These are phyloP conservation scores for Sminthopsis crassicaudata DNA, from an alignment of 2,113 vertebrate species.

Conservation along the genomic window DNA sequence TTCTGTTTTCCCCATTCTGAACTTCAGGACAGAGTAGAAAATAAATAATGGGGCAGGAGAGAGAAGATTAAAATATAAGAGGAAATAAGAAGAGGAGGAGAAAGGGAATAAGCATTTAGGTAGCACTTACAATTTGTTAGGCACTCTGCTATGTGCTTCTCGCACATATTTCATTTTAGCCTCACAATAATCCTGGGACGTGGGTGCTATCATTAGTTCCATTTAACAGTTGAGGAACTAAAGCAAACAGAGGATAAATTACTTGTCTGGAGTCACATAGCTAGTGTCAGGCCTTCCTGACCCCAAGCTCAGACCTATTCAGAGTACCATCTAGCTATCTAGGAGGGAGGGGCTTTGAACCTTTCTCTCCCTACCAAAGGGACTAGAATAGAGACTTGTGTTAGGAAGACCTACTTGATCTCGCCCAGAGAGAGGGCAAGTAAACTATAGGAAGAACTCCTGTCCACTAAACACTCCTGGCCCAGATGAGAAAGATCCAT, in stretches of 20 bases:
- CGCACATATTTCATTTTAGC: not conserved
- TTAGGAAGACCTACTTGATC: not conserved
- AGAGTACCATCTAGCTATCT: not conserved
- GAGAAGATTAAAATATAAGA: not conserved
- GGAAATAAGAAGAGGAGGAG: not conserved
- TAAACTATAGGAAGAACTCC: not conserved
- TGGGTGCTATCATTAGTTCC: not conserved
- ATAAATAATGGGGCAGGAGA: not conserved
- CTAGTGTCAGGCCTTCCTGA: not conserved
- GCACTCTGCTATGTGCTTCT: not conserved
- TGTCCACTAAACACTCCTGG: not conserved
- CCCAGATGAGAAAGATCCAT: not conserved
- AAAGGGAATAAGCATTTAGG: not conserved
- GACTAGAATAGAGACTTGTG: not conserved
- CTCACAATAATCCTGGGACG: not conserved
- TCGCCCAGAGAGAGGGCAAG: not conserved
- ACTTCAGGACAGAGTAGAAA: not conserved
- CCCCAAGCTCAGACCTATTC: not conserved
- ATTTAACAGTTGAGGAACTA: not conserved
- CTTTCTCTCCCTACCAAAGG: not conserved
- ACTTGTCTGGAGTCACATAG: not conserved
- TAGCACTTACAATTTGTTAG: not conserved
- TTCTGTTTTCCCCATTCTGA: not conserved
- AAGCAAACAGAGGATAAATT: not conserved
- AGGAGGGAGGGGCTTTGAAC: not conserved